These are phyloP conservation scores for Parus major DNA, from an alignment of 2,113 vertebrate genomes.

Conservation along the genomic window DNA sequence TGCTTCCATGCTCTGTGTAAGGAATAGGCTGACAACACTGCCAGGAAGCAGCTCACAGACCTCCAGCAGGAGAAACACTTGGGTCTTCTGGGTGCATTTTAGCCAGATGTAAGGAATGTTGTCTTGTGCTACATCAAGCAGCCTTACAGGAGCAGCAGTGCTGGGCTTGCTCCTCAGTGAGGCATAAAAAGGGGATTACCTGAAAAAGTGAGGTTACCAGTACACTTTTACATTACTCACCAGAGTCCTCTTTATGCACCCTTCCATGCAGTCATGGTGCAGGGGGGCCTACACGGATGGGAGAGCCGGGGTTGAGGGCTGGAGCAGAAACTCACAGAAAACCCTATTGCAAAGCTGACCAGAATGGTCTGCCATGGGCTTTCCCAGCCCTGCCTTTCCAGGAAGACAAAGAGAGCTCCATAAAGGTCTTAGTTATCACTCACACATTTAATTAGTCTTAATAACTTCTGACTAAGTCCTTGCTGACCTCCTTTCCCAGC, in stretches of 20 bases:
- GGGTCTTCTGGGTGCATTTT: not conserved
- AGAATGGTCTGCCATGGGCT: not conserved
- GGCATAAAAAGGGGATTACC: not conserved
- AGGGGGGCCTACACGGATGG: accelerated
- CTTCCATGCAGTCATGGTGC: not conserved
- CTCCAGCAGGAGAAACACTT: not conserved
- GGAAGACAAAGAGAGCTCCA: not conserved
- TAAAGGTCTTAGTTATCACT: not conserved
- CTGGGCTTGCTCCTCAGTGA: not conserved
- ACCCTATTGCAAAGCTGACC: not conserved
- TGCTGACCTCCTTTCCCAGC: not conserved
- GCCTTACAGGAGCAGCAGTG: not conserved
- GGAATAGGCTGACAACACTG: not conserved
- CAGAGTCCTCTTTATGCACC: not conserved
- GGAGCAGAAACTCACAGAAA: not conserved
- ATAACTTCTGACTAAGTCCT: not conserved
- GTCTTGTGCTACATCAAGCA: not conserved
- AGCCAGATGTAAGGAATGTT: not conserved
- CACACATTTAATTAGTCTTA: not conserved
- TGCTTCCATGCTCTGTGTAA: not conserved
- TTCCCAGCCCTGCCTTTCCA: not conserved
- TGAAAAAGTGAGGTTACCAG: not conserved
- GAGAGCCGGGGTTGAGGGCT: no score
- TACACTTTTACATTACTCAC: accelerated
- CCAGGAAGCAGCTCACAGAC: not conserved